Percentiles rank a stretch among this genome's conserved stretches.
Evolutionary conservation across 2,797 vertebrate species (phyloP).

Genomic region (Euphonia xanthogaster): DNA sequence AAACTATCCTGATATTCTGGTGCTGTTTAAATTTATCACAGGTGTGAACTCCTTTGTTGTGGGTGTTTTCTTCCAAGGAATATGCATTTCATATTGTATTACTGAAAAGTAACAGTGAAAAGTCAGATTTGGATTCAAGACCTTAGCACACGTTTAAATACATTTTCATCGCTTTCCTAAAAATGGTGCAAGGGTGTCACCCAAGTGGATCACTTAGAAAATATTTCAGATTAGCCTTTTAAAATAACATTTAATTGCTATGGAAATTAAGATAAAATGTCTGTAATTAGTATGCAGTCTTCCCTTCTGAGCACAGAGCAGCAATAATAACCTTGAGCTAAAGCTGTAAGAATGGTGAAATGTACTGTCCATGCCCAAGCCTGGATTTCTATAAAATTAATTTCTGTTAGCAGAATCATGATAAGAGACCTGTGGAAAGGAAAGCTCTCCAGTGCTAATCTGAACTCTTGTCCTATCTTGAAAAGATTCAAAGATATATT

Average conservation of each 20-base stretch:
- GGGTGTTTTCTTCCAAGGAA: not conserved
- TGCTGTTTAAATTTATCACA: not conserved
- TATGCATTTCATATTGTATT: not conserved
- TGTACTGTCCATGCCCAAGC: not conserved
- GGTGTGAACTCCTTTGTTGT: not conserved
- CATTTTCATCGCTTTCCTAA: not conserved
- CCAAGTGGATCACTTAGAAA: not conserved
- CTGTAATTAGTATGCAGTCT: not conserved
- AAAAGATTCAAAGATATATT: not conserved
- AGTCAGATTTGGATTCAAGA: not conserved
- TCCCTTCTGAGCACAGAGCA: slow-evolving; percentile 18
- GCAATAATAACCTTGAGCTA: not conserved
- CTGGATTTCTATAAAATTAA: slow-evolving; percentile 25
- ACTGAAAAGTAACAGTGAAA: not conserved
- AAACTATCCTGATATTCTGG: not conserved
- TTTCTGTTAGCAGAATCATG: slow-evolving; percentile 6
- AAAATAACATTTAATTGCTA: slow-evolving; percentile 15
- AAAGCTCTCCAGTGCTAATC: slow-evolving; percentile 18
- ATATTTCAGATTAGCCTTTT: slow-evolving; percentile 37
- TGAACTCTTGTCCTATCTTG: not conserved
- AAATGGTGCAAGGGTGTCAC: not conserved
- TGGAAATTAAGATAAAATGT: slow-evolving; percentile 9
- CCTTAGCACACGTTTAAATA: not conserved
- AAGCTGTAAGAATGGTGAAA: not conserved
- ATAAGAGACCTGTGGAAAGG: slow-evolving; percentile 9